A percentile compares a stretch with the other conserved stretches of the same genome.
Conservation (phyloP, 1,140 invertebrate genomes). For the Eciton burchellii region DNA sequence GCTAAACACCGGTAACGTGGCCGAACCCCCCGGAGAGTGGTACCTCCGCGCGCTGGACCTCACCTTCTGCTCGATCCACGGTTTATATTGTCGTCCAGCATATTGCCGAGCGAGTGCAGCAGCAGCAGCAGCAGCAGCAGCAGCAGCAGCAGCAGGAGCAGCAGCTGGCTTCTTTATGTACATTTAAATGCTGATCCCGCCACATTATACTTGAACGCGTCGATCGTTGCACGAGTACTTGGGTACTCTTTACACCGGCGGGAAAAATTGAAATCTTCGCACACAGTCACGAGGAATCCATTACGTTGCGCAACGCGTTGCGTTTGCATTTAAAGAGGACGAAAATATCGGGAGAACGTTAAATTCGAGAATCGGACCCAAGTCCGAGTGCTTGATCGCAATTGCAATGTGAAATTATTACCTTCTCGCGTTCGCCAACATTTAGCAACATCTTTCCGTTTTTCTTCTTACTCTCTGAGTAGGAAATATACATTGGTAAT, state of each 20-base stretch:
- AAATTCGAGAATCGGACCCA: neutral
- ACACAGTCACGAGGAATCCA: neutral
- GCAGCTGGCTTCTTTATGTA: slow-evolving; percentile 30
- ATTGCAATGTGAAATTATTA: too few relatives aligned
- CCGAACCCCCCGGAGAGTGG: slow-evolving; percentile 54
- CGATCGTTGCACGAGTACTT: neutral
- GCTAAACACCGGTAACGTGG: slow-evolving; percentile 64
- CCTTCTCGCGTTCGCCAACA: neutral
- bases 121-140: slow-evolving; percentile 37
- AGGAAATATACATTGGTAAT: neutral
- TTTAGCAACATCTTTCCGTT: neutral
- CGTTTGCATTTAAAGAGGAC: neutral
- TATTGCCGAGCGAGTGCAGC: slow-evolving; percentile 39
- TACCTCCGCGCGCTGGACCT: neutral
- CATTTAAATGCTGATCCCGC: slow-evolving; percentile 27
- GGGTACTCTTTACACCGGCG: neutral
- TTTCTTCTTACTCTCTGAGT: slow-evolving; percentile 9
- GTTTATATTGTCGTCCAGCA: slow-evolving; percentile 24
- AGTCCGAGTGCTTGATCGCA: too few relatives aligned
- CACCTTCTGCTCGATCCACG: slow-evolving; percentile 32
- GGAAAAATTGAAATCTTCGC: neutral
- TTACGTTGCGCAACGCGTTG: neutral
- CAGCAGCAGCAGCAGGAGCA: slow-evolving; percentile 23
- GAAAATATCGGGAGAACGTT: neutral
- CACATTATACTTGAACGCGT: slow-evolving; percentile 12